These are phyloP conservation scores for Amphilophus citrinellus DNA, from an alignment of 2,113 vertebrate species.

Conservation along the genomic window DNA sequence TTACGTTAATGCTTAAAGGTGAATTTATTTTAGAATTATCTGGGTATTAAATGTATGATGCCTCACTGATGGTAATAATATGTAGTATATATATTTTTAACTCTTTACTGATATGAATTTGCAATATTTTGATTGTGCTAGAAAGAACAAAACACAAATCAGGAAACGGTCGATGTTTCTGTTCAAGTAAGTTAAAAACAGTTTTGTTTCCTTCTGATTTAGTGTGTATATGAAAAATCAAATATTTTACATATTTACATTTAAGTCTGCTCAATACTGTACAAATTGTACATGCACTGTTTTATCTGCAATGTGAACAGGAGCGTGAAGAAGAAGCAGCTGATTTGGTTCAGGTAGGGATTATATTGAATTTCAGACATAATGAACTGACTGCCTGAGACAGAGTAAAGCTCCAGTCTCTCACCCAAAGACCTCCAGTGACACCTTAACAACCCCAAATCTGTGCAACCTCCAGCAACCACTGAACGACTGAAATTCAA, in stretches of 20 bases:
- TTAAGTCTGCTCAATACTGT: not conserved
- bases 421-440: not conserved
- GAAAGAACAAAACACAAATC: not conserved
- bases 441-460: not conserved
- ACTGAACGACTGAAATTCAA: not conserved
- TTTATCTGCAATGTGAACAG: not conserved
- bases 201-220: not conserved
- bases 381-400: fast-evolving
- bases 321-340: not conserved
- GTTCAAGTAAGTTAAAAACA: not conserved
- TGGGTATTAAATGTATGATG: too few species aligned
- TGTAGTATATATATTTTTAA: too few species aligned
- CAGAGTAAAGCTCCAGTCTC: fast-evolving
- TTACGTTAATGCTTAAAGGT: not conserved
- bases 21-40: not conserved
- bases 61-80: too few species aligned
- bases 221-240: not conserved
- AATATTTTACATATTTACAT: not conserved
- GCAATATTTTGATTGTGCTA: not conserved
- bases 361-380: not conserved
- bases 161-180: not conserved
- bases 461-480: not conserved
- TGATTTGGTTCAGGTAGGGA: not conserved
- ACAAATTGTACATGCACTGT: too few species aligned
- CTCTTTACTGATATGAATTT: not conserved